Conservation (phyloP, 1,140 invertebrate genomes). For the Micrasema longulum region DNA sequence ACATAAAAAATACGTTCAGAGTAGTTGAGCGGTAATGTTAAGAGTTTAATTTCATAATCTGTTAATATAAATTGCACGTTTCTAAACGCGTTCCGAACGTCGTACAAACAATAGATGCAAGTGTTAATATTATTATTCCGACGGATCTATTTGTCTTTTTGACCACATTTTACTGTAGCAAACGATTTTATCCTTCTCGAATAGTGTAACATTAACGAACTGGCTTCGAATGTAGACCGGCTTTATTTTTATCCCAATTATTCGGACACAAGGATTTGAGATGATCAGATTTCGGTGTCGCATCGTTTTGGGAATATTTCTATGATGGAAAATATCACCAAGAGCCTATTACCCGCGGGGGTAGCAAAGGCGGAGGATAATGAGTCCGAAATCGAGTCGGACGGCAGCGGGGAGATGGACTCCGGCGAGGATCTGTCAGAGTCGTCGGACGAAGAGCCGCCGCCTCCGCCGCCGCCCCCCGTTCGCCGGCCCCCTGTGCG, state of each 20-base stretch:
- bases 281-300: slow-evolving; percentile 38
- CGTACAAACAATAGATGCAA: slow-evolving; percentile 44
- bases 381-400: slow-evolving; percentile 58
- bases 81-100: slow-evolving; percentile 14
- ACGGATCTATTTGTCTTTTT: slow-evolving; percentile 20
- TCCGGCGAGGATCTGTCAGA: slow-evolving; percentile 58
- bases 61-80: slow-evolving; percentile 7
- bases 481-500: slow-evolving; percentile 57
- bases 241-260: slow-evolving; percentile 10
- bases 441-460: slow-evolving; percentile 56
- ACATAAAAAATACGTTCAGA: slow-evolving; percentile 31
- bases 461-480: slow-evolving; percentile 58
- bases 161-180: background rate
- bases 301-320: slow-evolving; percentile 55
- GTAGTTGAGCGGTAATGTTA: slow-evolving; percentile 35
- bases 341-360: slow-evolving; percentile 49
- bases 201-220: slow-evolving; percentile 2
- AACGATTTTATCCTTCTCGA: background rate
- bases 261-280: slow-evolving; percentile 11
- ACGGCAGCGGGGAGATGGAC: slow-evolving; percentile 62
- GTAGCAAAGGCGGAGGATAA: slow-evolving; percentile 58
- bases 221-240: slow-evolving; percentile 6
- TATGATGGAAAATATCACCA: slow-evolving; percentile 57
- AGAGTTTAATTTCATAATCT: slow-evolving; percentile 25
- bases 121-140: slow-evolving; percentile 44